Evolutionary conservation across 1,140 invertebrate genomes (phyloP).

Genomic region (Drosophila asahinai): DNA sequence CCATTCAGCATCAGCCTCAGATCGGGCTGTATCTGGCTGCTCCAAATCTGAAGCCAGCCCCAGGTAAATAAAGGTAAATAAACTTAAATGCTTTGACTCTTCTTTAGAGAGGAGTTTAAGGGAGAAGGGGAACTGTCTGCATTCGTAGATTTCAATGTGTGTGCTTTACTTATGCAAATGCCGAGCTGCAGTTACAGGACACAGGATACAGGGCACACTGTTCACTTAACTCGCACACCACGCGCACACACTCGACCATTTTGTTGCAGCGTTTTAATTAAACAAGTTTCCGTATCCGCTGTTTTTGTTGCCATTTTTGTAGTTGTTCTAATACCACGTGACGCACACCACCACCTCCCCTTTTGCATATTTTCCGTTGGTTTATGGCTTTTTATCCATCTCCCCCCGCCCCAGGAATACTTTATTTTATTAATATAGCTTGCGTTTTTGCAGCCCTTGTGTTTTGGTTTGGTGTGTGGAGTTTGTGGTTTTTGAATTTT

Average conservation of each 20-base stretch:
- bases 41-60: constrained; percentile 21
- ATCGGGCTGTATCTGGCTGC: constrained; percentile 21
- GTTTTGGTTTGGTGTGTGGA: constrained; percentile 15
- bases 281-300: constrained; percentile 61
- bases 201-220: constrained; percentile 24
- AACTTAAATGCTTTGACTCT: constrained; percentile 65
- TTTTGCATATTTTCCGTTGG: constrained; percentile 56
- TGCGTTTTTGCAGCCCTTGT: constrained; percentile 53
- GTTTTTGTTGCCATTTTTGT: constrained; percentile 10
- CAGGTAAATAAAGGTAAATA: constrained; percentile 73
- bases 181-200: constrained; percentile 46
- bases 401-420: constrained; percentile 15
- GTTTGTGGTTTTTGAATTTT: constrained; percentile 11
- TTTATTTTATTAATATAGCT: constrained; percentile 62
- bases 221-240: constrained; percentile 39
- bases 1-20: constrained; percentile 36
- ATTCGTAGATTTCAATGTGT: constrained; percentile 35
- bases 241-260: constrained; percentile 24
- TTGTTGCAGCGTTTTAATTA: constrained; percentile 74
- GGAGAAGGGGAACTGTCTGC: background rate
- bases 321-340: constrained; percentile 66
- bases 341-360: constrained; percentile 27
- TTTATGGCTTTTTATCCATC: constrained; percentile 31
- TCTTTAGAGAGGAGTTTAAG: constrained; percentile 4
- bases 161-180: constrained; percentile 75